Evolutionary conservation across 2,113 vertebrate species (phyloP).

Genomic region (Erpornis zantholeuca): DNA sequence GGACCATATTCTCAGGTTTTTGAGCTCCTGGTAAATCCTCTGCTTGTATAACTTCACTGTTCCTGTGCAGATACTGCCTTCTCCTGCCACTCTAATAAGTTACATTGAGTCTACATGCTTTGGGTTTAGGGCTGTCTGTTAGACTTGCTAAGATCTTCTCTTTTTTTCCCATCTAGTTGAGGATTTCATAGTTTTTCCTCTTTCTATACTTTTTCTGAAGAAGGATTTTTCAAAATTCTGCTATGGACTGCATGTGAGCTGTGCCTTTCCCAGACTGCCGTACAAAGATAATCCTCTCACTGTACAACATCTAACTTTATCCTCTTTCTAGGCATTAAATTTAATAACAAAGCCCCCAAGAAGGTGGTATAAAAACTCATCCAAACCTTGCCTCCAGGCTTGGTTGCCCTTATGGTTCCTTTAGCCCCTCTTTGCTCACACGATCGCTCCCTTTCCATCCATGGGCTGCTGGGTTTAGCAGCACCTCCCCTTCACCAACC

Average conservation of each 20-base stretch:
- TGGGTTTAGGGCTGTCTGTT: background rate
- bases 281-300: conserved; percentile 5
- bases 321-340: conserved; percentile 1
- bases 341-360: background rate
- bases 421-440: background rate
- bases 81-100: background rate
- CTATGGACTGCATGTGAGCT: background rate
- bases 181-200: conserved; percentile 2
- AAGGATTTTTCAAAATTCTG: background rate
- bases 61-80: background rate
- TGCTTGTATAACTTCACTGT: background rate
- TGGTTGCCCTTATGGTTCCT: background rate
- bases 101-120: background rate
- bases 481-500: background rate
- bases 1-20: background rate
- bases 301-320: background rate
- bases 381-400: background rate
- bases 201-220: background rate
- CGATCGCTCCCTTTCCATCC: background rate
- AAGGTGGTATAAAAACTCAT: background rate
- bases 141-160: background rate
- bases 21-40: background rate
- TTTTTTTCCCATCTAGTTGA: background rate
- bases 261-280: background rate
- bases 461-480: background rate